Evolutionary conservation across 2,113 vertebrate species (phyloP), one percentile per base, ranked within the genome.

Genomic region (Nansenia antarctica): DNA sequence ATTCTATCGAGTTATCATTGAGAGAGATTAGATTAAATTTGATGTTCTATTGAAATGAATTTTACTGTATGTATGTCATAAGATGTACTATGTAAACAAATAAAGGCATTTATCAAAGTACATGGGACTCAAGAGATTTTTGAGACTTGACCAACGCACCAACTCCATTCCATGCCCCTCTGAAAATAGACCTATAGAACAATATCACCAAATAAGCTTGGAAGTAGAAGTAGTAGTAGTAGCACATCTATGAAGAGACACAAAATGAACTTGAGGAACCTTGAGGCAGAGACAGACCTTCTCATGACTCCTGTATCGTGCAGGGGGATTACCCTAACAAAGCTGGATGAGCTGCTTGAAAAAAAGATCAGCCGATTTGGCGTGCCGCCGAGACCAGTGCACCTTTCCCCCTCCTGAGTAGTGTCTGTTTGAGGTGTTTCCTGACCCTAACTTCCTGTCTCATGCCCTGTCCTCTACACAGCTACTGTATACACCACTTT

Each of bases 281-380:
- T 31, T 31, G 24, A 47, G 69, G 22, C 26, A 47, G 22, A 62
- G 8, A 54, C 65, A 69, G 76, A 3, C 30, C 64, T 71, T 55
- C 3, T 72, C 79, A 73, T 82, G 83, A 83, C 80, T 70, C 77
- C 77, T 79, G n/a, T 54, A 84, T 86, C 82, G 76, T 84, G 83
- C 76, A 4, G 65, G 34, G 84, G 90, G 91, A 88, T 91, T 65
- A 73, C 74, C 73, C 77, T 79, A 78, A 65, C 85, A 90, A 93
- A 92, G 85, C 87, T 88, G 92, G 91, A 92, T 93, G 76, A 93
- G 86, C 86, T 80, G 59, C 1, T 24, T 72, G 79, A 69, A 88
- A 91, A 92, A 88, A 84, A 82, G 92, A 89, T 92, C 84, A 91
- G 84, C 76, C 82, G 83, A 89, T 83, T n/a, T 87, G 86, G 53